These are phyloP conservation scores for Hippocampus guttulatus DNA, from an alignment of 2,113 vertebrate species.

Conservation along the genomic window DNA sequence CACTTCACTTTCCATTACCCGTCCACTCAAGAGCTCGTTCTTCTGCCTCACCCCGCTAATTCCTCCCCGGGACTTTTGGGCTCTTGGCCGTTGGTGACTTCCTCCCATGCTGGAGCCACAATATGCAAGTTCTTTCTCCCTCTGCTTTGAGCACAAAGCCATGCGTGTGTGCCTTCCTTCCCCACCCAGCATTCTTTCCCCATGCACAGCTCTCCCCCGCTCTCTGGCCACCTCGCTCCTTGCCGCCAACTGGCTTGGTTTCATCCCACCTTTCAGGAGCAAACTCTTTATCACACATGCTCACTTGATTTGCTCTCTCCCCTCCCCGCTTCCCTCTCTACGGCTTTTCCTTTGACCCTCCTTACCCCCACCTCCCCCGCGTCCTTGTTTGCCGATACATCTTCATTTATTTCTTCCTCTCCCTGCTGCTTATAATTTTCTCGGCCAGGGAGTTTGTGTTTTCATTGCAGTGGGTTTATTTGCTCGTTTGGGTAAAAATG, in stretches of 20 bases:
- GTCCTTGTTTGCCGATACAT: constrained; percentile 55
- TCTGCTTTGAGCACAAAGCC: constrained; percentile 80
- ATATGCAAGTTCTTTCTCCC: constrained; percentile 39
- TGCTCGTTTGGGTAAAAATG: not conserved
- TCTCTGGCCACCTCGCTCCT: constrained; percentile 54
- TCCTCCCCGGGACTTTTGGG: constrained; percentile 39
- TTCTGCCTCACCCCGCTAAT: constrained; percentile 44
- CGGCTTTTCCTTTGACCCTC: constrained; percentile 38
- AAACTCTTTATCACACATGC: constrained; percentile 62
- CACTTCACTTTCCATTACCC: constrained; percentile 52
- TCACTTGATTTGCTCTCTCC: constrained; percentile 43
- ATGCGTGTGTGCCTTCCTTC: constrained; percentile 79
- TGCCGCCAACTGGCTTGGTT: constrained; percentile 56
- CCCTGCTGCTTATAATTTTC: constrained; percentile 62
- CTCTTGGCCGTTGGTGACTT: constrained; percentile 40
- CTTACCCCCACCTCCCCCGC: constrained; percentile 22
- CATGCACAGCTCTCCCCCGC: constrained; percentile 71
- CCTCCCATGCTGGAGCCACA: constrained; percentile 45
- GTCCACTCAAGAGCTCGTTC: constrained; percentile 23
- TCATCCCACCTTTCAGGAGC: constrained; percentile 69
- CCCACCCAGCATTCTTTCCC: constrained; percentile 88
- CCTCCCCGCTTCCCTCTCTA: constrained; percentile 41
- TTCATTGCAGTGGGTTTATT: not conserved
- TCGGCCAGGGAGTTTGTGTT: not conserved
- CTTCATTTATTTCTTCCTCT: constrained; percentile 65